Evolutionary conservation across 2,888 invertebrate species (phyloP), one percentile per base, ranked within the genome.

Genomic region (Drosophila neotestacea): DNA sequence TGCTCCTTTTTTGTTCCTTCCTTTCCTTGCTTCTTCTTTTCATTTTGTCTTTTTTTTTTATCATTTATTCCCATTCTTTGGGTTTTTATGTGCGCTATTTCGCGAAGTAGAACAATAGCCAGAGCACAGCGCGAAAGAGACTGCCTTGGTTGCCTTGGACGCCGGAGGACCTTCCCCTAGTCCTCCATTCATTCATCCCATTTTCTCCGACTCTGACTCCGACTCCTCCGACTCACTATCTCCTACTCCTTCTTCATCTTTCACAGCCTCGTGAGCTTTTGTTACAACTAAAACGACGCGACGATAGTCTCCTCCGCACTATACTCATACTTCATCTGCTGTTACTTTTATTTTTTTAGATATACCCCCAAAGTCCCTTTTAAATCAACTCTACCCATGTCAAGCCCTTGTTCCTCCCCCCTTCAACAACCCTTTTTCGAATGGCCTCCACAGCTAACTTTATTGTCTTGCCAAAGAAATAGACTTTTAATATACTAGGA

Each of bases 391-490:
- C 44, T 48, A 1, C 46, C 54, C 34, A 5, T 27, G 13, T 34
- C 34, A 39, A 11, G 9, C 6, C 22, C 22, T 22, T 3, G 22
- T 3, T 22, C 22, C 27, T 39, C 28, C 16, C 30, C 22, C 28
- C 13, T 11, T 11, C 6, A 6, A 27, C 46, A 46, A 44, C 62
- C 54, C 52, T 51, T 56, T 48, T 34, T 50, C 63, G 47, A 51
- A 52, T 71, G 71, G 70, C 69, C 59, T 39, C 66, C 61, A 60
- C 62, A 68, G 48, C 75, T 77, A 75, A 75, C 70, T 83, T 88
- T 84, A 84, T 84, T 86, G 88, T 84, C 84, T 88, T 84, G 81
- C 87, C 86, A 86, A 86, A 88, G 88, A 84, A 84, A 84, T 84
- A 88, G 84, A 88, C 88, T 88, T 84, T 84, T 84, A 84, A 84